Evolutionary conservation across 1,140 invertebrate species (phyloP).

Genomic region (Drosophila simulans): DNA sequence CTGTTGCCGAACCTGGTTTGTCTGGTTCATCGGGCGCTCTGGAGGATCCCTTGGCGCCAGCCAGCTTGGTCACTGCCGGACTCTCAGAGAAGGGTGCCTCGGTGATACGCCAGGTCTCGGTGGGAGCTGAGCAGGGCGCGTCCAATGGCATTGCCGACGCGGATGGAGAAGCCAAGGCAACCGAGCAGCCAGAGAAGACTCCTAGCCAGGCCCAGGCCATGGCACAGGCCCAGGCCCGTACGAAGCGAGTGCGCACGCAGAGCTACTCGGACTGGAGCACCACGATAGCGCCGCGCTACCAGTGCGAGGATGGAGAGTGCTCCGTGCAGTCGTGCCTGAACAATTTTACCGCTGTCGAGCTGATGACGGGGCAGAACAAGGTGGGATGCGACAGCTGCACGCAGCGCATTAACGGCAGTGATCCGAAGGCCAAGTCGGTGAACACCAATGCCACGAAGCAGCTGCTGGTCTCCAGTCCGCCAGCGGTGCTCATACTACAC

Average conservation of each 20-base stretch:
- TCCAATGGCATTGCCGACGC: neutral
- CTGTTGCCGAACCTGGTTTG: neutral
- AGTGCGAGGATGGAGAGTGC: constrained; percentile 91
- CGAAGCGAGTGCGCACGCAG: constrained; percentile 76
- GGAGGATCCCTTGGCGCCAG: constrained; percentile 9
- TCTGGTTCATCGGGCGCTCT: neutral
- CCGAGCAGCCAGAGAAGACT: neutral
- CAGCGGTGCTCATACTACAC: constrained; percentile 96
- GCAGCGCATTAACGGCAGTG: constrained; percentile 87
- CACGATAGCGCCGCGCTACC: constrained; percentile 88
- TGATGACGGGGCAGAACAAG: constrained; percentile 96
- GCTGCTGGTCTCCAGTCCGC: constrained; percentile 94
- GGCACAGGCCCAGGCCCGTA: constrained; percentile 23
- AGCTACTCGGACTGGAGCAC: constrained; percentile 85
- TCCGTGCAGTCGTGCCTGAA: constrained; percentile 94
- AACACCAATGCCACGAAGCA: constrained; percentile 96
- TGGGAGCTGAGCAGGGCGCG: constrained; percentile 8
- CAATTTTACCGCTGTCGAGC: constrained; percentile 95
- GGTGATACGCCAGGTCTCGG: constrained; percentile 63
- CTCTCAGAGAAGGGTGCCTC: constrained; percentile 75
- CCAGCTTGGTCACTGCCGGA: constrained; percentile 62
- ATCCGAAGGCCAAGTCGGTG: constrained; percentile 89
- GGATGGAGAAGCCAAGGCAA: neutral
- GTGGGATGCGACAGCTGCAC: constrained; percentile 96
- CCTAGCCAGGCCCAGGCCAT: neutral